Percentiles rank a stretch among this genome's conserved stretches.
phyloP scores from a whole-genome alignment of 1,140 invertebrate genomes.

The Lordiphosa stackelbergi region DNA sequence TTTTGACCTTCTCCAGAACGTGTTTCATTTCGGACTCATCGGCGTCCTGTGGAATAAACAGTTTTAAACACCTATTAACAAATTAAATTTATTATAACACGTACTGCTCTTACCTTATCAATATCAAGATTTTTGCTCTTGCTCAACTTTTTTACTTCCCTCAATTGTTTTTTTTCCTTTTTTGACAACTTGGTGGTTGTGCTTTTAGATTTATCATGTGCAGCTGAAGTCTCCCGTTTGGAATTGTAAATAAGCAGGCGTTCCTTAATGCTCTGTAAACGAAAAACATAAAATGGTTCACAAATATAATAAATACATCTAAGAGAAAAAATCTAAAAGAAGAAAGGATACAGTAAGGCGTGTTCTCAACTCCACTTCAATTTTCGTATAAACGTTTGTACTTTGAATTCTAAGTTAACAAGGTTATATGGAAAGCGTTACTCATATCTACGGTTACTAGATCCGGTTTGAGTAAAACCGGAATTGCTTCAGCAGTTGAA shows the following conservation, averaged over 20 bases:
- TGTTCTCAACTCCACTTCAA: too few species aligned
- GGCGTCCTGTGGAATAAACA: background rate
- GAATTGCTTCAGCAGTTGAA: too few species aligned
- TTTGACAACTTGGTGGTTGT: slow-evolving; percentile 20
- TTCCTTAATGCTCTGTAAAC: slow-evolving; percentile 33
- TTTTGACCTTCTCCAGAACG: slow-evolving; percentile 17
- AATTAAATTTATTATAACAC: background rate
- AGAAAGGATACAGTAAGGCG: too few species aligned
- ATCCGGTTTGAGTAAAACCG: too few species aligned
- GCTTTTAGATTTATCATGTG: slow-evolving; percentile 10
- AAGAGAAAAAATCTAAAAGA: too few species aligned
- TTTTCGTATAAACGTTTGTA: too few species aligned
- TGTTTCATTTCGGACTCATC: slow-evolving; percentile 18
- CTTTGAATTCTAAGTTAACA: too few species aligned
- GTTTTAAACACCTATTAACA: background rate
- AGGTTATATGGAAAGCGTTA: too few species aligned
- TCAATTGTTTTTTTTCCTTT: slow-evolving; percentile 30
- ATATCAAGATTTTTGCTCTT: slow-evolving; percentile 10
- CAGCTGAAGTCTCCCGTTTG: slow-evolving; percentile 17
- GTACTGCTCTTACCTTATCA: background rate
- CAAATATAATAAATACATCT: too few species aligned
- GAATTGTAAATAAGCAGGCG: slow-evolving; percentile 27
- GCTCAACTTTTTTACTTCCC: slow-evolving; percentile 20
- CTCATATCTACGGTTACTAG: too few species aligned
- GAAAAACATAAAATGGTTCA: background rate